Evolutionary conservation across 53 echinoderm and acorn worm genomes (phyloP), one percentile per base, ranked within the genome.

Genomic region (Apostichopus leukothele): DNA sequence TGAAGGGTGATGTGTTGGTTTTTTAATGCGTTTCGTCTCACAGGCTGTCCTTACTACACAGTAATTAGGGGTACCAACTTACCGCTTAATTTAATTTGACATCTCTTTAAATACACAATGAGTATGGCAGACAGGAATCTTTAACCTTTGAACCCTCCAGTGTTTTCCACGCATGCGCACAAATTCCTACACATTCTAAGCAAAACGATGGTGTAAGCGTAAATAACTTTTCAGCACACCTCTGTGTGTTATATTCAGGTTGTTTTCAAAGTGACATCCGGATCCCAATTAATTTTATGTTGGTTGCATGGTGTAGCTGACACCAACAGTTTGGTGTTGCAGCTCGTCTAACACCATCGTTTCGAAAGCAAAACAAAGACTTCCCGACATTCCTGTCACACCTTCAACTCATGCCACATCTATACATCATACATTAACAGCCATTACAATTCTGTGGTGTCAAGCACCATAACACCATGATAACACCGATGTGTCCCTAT

Each of bases 121-220:
- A 21, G 81, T 54, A 81, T 81, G 81, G 53, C 81, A 76, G 27
- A n/a, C 16, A 16, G 59, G 52, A 59, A 23, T 81, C 81, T 81
- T 81, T 81, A 50, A 81, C 81, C 81, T 81, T 81, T 81, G 81
- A 81, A 81, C 81, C 81, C 81, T 81, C 81, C 81, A 52, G 9
- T 16, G 51, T n/a, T 50, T 7, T n/a, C 57, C 57, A 81, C 81
- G 51, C 81, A 71, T 71, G 71, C 71, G 71, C 71, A 71, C 71
- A 71, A 71, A 4, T 71, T 18, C 71, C 14, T 19, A 71, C 6
- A 71, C 71, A n/a, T 71, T 71, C 26, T 76, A 51, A 51, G 76
- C 12, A 76, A 76, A 76, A 23, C 12, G 20, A 23, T 19, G 75
- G 75, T 75, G 20, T 21, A 75, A 75, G 16, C 51, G 27, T 7